These are phyloP conservation scores for Tetragonula carbonaria DNA, from an alignment of 2,888 invertebrate genomes.

Conservation along the genomic window DNA sequence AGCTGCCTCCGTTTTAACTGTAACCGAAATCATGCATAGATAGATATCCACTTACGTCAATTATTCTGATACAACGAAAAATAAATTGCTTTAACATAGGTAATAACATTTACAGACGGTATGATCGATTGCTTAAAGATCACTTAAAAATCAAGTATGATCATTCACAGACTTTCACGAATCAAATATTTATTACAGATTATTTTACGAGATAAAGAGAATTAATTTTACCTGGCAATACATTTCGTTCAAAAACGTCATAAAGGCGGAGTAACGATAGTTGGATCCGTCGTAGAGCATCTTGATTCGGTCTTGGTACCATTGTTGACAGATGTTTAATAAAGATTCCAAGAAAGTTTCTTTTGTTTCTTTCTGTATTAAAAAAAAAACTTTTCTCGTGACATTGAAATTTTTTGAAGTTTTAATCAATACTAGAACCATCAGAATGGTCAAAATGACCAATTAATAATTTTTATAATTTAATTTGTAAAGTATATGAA, in stretches of 20 bases:
- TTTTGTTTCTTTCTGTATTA: slow-evolving; percentile 89
- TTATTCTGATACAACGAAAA: slow-evolving; percentile 13
- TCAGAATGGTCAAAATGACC: no score
- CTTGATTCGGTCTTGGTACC: slow-evolving; percentile 93
- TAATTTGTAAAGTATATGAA: no score
- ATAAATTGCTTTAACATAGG: neutral
- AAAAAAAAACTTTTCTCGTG: slow-evolving; percentile 59
- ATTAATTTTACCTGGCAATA: slow-evolving; percentile 88
- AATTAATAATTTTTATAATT: no score
- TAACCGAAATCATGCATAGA: slow-evolving; percentile 39
- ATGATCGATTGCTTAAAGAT: slow-evolving; percentile 1
- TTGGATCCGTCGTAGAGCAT: slow-evolving; percentile 83
- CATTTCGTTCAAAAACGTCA: slow-evolving; percentile 96
- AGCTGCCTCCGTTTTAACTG: slow-evolving; percentile 89
- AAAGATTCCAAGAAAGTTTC: slow-evolving; percentile 95
- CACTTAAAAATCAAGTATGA: neutral
- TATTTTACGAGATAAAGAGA: neutral
- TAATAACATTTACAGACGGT: neutral
- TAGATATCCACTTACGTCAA: neutral
- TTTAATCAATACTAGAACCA: neutral
- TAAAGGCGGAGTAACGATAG: slow-evolving; percentile 87
- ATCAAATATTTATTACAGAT: neutral
- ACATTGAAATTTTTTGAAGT: neutral
- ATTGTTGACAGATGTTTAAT: slow-evolving; percentile 95
- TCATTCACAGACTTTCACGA: neutral